Conservation (phyloP, 2,113 vertebrate genomes). For the Guaruba guarouba region DNA sequence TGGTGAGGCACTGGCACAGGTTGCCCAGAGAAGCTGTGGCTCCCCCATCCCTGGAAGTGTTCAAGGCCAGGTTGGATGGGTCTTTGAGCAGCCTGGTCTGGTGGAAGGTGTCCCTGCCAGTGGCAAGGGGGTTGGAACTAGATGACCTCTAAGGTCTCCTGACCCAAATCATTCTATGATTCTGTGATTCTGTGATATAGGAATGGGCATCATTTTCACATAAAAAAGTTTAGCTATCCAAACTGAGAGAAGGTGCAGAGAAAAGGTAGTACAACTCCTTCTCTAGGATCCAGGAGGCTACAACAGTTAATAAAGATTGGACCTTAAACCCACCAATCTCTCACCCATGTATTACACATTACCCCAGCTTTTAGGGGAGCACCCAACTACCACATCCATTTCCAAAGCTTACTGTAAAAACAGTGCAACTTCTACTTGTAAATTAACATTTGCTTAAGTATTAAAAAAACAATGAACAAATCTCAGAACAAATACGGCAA, state of each 20-base stretch:
- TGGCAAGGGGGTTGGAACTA: neutral
- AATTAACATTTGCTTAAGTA: neutral
- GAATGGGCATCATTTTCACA: neutral
- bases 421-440: neutral
- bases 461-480: neutral
- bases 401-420: neutral
- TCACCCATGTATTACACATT: neutral
- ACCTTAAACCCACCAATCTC: neutral
- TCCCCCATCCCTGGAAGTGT: neutral
- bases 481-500: neutral
- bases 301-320: neutral
- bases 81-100: neutral
- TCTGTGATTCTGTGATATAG: neutral
- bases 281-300: neutral
- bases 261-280: neutral
- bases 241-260: neutral
- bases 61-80: neutral
- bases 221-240: neutral
- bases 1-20: neutral
- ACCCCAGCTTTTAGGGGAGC: neutral
- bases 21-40: neutral
- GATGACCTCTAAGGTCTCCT: neutral
- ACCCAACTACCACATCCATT: neutral
- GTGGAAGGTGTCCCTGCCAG: neutral
- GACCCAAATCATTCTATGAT: neutral